phyloP scores from a whole-genome alignment of 2,888 invertebrate species.

The Mylabris sibirica region DNA sequence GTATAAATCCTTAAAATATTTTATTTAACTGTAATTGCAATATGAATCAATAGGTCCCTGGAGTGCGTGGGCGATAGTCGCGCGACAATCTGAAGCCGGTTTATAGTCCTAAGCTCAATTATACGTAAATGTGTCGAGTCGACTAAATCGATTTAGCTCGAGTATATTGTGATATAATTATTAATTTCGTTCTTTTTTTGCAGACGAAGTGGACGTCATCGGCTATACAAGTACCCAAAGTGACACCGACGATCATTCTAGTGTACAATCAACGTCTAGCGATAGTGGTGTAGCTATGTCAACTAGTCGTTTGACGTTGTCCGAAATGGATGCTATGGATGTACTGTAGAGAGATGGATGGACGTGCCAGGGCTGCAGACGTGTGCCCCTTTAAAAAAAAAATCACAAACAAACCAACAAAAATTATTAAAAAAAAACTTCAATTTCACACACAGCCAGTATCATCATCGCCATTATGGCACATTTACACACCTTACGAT shows the following conservation, averaged over 20 bases:
- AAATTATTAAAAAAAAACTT: background rate
- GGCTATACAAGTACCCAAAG: constrained; percentile 87
- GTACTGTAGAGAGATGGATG: constrained; percentile 56
- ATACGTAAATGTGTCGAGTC: too few species aligned
- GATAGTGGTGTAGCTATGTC: constrained; percentile 78
- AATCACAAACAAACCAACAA: too few species aligned
- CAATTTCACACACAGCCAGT: constrained; percentile 42
- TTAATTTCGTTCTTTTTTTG: constrained; percentile 21
- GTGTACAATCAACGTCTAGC: constrained; percentile 75
- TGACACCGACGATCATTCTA: constrained; percentile 83
- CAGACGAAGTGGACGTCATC: constrained; percentile 87
- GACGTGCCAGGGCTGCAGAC: constrained; percentile 48
- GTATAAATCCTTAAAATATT: too few species aligned
- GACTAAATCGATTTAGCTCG: too few species aligned
- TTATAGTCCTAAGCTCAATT: too few species aligned
- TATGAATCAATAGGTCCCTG: too few species aligned
- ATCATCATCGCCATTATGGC: constrained; percentile 40
- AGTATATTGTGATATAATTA: background rate
- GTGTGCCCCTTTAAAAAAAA: constrained; percentile 42
- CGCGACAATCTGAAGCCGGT: too few species aligned
- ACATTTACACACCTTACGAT: constrained; percentile 37
- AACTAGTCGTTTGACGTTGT: constrained; percentile 71
- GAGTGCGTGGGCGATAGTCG: too few species aligned
- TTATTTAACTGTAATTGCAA: too few species aligned
- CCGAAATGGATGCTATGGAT: constrained; percentile 69